Evolutionary conservation across 2,797 vertebrate species (phyloP), one percentile per base, ranked within the genome.

Genomic region (Apogon hyalosoma): DNA sequence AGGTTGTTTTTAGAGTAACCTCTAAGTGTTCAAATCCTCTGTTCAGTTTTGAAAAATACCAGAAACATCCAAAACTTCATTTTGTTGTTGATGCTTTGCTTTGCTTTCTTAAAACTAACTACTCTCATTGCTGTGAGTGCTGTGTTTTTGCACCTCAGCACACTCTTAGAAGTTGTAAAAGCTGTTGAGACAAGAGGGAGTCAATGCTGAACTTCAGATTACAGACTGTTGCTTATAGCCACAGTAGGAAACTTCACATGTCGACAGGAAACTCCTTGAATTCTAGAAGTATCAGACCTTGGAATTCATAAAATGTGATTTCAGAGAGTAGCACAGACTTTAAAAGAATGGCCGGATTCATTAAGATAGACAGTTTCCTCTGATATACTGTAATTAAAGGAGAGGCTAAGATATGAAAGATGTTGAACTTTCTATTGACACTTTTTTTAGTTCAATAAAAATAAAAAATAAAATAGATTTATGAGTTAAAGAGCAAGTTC

Each of bases 231-330:
- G 69, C 63, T 72, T 58, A 48, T 41, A 58, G 43, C 43, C 6
- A 3, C 66, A 67, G 63, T 24, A 43, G 56, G 77, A 79, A 75
- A 50, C 65, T 69, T 82, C 41, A 70, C 18, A 75, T 21, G 40
- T 46, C 75, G 63, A 76, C 50, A 72, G 49, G 58, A 79, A 80
- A 65, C 36, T 49, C 58, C 64, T 66, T 49, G 45, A 80, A 72
- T 71, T 69, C 46, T 7, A 12, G 65, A 63, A 76, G 74, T 57
- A 62, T 79, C 42, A 73, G 68, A 82, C 72, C 52, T 47, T n/a
- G 51, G n/a, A 78, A 69, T 80, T 87, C 62, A 64, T 56, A 3
- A 65, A 73, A 51, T 64, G 56, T 40, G 75, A 75, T 82, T 80
- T 83, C 55, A 75, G 71, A 62, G 68, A 62, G 48, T 19, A 39